phyloP scores from a whole-genome alignment of 2,113 vertebrate genomes.

The Syngnathus typhle region DNA sequence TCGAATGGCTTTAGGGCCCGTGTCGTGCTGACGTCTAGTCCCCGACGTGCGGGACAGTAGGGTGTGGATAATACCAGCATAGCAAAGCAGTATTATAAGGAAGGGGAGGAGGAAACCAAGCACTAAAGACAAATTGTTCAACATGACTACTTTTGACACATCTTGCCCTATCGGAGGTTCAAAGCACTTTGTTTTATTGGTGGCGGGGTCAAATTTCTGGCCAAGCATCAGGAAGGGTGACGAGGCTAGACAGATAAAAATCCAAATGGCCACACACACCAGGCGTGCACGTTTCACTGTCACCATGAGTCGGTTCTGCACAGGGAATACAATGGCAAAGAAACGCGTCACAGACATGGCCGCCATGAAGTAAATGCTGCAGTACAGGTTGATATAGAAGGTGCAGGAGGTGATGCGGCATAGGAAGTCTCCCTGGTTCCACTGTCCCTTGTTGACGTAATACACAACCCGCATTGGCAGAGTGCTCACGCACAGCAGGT shows the following conservation, averaged over 20 bases:
- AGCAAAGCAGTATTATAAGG: conserved; percentile 81
- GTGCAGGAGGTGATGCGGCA: conserved; percentile 85
- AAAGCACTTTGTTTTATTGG: conserved; percentile 88
- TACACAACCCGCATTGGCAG: conserved; percentile 86
- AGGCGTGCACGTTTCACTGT: conserved; percentile 76
- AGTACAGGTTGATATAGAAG: conserved; percentile 93
- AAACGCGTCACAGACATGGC: conserved; percentile 94
- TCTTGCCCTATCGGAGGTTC: conserved; percentile 70
- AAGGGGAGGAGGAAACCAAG: conserved; percentile 86
- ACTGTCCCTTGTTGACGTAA: conserved; percentile 81
- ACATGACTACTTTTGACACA: conserved; percentile 50
- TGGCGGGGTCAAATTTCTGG: conserved; percentile 37
- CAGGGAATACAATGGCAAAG: conserved; percentile 88
- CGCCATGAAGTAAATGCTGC: conserved; percentile 94
- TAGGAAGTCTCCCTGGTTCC: conserved; percentile 82
- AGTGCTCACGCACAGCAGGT: conserved; percentile 86
- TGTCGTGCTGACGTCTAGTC: conserved; percentile 67
- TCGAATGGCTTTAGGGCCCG: conserved; percentile 76
- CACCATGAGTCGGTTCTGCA: conserved; percentile 78
- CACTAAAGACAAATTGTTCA: conserved; percentile 81
- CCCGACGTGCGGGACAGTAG: conserved; percentile 69
- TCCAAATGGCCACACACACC: conserved; percentile 77
- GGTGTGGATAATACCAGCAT: conserved; percentile 80
- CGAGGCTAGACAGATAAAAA: conserved; percentile 79
- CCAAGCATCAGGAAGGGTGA: conserved; percentile 78